Base-by-base conservation (phyloP, 2,113 vertebrate genomes). In the Terrapene triunguis region DNA sequence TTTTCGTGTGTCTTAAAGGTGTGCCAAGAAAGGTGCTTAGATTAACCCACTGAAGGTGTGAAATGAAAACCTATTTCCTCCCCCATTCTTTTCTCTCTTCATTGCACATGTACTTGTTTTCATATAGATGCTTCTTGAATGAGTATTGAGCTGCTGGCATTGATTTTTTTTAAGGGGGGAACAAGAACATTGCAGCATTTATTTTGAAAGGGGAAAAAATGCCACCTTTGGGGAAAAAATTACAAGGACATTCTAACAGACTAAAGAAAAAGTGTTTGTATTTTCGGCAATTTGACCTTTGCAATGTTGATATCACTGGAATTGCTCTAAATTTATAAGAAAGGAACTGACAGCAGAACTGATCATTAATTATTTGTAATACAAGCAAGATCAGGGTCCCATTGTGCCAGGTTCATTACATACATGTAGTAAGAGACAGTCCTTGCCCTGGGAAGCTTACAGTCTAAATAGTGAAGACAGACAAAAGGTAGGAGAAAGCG, bases 1-100 rank as follows among this genome's bases (percentile, higher is more conserved):
- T 80, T 95, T 90, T 69, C 55, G 74, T 9, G 19, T 84, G 82
- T 85, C 74, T 90, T 90, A 83, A 97, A 94, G 92, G 86, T 69
- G 74, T 72, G 89, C 83, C 85, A 2, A 89, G 81, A 93, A 93
- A 96, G 76, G 21, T 0, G n/a, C 54, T 92, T 19, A 62, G 89
- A 94, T 87, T 48, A 85, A 83, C 55, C 24, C 65, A 86, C 51
- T 38, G 42, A 24, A 74, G 48, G 29, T 35, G 12, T 27, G 81
- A 32, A 78, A 22, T 35, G 1, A 62, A 92, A 85, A 55, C 3
- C 22, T 1, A 1, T 32, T 89, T 88, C 53, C 72, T 29, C 79
- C 8, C 48, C 3, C 2, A 19, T 7, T 57, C 83, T 22, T n/a
- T 42, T 50, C 48, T 19, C 32, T 19, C 4, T 5, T 38, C n/a